A percentile compares a stretch with the other conserved stretches of the same genome.
Conservation (phyloP, 2,888 invertebrate genomes). For the Antitype chi region DNA sequence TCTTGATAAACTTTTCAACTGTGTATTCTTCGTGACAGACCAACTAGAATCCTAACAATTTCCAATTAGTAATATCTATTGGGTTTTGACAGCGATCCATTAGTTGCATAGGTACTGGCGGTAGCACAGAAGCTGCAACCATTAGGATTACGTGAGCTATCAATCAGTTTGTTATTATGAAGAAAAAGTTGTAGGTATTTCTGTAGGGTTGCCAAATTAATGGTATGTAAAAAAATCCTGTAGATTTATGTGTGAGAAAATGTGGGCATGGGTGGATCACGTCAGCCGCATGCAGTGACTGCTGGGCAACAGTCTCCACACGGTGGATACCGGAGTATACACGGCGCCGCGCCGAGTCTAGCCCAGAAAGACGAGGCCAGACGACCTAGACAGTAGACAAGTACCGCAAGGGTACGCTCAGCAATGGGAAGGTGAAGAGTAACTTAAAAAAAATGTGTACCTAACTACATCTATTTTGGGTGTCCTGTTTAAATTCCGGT, state of each 20-base stretch:
- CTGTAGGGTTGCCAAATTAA: slow-evolving; percentile 11
- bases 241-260: neutral
- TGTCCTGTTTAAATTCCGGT: neutral
- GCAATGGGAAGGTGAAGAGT: too few species aligned
- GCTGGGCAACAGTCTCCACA: too few species aligned
- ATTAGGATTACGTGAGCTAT: slow-evolving; percentile 59
- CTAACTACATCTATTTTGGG: too few species aligned
- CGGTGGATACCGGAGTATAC: too few species aligned
- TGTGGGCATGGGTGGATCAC: too few species aligned
- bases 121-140: slow-evolving; percentile 52
- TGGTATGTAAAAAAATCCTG: neutral
- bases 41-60: neutral
- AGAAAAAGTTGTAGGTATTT: slow-evolving; percentile 51
- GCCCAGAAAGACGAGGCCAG: too few species aligned
- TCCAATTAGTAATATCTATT: slow-evolving; percentile 9
- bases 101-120: slow-evolving; percentile 14
- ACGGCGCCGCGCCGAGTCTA: too few species aligned
- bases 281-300: too few species aligned
- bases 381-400: too few species aligned
- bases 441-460: too few species aligned
- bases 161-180: slow-evolving; percentile 54
- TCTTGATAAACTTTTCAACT: neutral
- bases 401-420: too few species aligned
- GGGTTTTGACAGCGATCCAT: slow-evolving; percentile 36
- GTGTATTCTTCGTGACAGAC: slow-evolving; percentile 13